These are phyloP conservation scores for Rhingia rostrata DNA, from an alignment of 2,888 invertebrate species.

Conservation along the genomic window DNA sequence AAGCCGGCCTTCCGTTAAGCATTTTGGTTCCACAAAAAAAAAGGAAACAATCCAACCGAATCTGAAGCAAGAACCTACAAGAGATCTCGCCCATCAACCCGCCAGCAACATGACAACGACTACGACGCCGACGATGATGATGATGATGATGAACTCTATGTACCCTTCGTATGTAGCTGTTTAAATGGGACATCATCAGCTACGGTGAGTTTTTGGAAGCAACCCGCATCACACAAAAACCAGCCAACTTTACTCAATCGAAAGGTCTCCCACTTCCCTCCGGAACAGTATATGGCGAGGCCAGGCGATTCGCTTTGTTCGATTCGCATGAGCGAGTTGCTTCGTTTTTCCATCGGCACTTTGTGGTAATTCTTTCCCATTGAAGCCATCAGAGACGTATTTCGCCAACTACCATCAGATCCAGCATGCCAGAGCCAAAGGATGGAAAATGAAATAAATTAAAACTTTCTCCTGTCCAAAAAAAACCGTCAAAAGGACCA, in stretches of 20 bases:
- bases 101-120: constrained; percentile 30
- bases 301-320: constrained; percentile 59
- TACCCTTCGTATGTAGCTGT: constrained; percentile 64
- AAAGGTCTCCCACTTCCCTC: constrained; percentile 10
- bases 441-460: constrained; percentile 69
- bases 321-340: constrained; percentile 66
- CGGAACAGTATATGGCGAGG: constrained; percentile 45
- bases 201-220: constrained; percentile 31
- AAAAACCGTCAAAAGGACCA: constrained; percentile 57
- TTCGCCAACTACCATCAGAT: constrained; percentile 1
- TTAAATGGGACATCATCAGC: constrained; percentile 70
- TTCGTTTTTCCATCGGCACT: constrained; percentile 67
- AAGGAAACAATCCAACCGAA: constrained; percentile 22
- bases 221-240: constrained; percentile 21
- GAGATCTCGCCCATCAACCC: constrained; percentile 1
- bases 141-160: constrained; percentile 57
- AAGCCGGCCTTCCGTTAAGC: constrained; percentile 1
- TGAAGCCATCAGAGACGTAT: constrained; percentile 53
- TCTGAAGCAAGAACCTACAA: background rate
- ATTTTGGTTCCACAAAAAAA: constrained; percentile 17
- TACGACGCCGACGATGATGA: constrained; percentile 4
- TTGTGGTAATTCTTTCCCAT: constrained; percentile 71
- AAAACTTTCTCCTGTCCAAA: constrained; percentile 64
- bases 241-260: constrained; percentile 60
- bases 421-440: constrained; percentile 41